Conservation (phyloP, 2,797 vertebrate species). For the Prunella strophiata region DNA sequence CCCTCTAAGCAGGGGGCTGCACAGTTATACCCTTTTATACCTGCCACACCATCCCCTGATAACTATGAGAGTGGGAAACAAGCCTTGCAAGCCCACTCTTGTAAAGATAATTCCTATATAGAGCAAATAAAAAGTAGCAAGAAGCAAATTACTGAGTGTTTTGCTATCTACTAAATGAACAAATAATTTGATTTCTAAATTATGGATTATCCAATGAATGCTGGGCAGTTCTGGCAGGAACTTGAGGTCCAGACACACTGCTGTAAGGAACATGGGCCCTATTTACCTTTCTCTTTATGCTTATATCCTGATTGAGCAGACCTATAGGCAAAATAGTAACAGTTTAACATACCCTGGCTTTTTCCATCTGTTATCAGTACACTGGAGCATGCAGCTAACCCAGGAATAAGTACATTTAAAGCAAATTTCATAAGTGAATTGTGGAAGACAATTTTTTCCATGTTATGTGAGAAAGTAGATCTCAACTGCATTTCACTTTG, state of each 20-base stretch:
- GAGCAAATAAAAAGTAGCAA: neutral
- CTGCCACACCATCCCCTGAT: neutral
- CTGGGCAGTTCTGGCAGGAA: neutral
- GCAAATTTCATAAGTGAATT: neutral
- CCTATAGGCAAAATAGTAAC: neutral
- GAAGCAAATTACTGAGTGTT: neutral
- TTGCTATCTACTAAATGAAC: neutral
- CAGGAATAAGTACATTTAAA: neutral
- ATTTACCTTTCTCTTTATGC: neutral
- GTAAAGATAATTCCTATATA: neutral
- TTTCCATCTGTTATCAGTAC: neutral
- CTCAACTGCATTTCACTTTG: neutral
- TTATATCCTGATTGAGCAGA: neutral
- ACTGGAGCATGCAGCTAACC: neutral
- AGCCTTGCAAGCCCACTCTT: neutral
- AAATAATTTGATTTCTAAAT: neutral
- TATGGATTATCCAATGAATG: neutral
- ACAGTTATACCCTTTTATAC: neutral
- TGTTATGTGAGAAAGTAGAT: neutral
- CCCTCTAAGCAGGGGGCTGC: neutral
- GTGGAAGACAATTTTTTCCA: neutral
- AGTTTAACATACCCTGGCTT: neutral
- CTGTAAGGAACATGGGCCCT: neutral
- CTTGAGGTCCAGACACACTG: neutral
- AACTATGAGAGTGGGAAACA: neutral